Conservation (phyloP, 2,113 vertebrate species). For the Lophius piscatorius region DNA sequence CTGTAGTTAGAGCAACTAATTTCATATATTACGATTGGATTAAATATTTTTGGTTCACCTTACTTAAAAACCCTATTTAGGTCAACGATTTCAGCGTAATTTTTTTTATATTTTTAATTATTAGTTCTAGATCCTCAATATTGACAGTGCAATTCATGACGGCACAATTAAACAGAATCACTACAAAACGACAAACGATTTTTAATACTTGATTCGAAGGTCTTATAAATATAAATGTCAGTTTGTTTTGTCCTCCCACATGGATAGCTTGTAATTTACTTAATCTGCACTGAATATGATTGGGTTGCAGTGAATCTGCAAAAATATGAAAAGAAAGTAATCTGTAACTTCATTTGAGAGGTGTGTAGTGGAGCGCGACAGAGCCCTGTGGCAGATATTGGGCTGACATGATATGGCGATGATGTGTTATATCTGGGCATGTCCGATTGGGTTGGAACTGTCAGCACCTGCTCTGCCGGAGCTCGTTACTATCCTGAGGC, state of each 20-base stretch:
- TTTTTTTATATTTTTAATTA: too few species aligned
- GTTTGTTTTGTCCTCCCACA: constrained; percentile 1
- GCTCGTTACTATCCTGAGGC: constrained; percentile 46
- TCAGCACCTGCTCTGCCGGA: constrained; percentile 57
- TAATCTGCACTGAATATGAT: constrained; percentile 17
- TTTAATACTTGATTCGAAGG: background rate
- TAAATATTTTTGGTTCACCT: too few species aligned
- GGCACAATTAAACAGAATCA: background rate
- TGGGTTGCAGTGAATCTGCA: constrained; percentile 19
- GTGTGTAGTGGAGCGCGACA: constrained; percentile 37
- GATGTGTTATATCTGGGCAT: constrained; percentile 59
- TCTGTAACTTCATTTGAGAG: constrained; percentile 54
- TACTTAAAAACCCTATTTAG: too few species aligned
- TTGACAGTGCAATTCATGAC: background rate
- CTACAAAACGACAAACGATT: background rate
- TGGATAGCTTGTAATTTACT: constrained; percentile 18
- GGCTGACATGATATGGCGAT: constrained; percentile 55
- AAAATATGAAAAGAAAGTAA: constrained; percentile 55
- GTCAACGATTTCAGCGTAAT: background rate
- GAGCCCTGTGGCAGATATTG: constrained; percentile 52
- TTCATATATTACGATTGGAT: too few species aligned
- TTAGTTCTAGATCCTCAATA: too few species aligned
- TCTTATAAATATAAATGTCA: background rate
- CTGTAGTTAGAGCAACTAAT: too few species aligned
- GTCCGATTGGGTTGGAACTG: constrained; percentile 52